Percentiles rank a stretch among this genome's conserved stretches.
These are phyloP conservation scores for Emmelina monodactyla DNA, from an alignment of 2,888 invertebrate species.

Conservation along the genomic window DNA sequence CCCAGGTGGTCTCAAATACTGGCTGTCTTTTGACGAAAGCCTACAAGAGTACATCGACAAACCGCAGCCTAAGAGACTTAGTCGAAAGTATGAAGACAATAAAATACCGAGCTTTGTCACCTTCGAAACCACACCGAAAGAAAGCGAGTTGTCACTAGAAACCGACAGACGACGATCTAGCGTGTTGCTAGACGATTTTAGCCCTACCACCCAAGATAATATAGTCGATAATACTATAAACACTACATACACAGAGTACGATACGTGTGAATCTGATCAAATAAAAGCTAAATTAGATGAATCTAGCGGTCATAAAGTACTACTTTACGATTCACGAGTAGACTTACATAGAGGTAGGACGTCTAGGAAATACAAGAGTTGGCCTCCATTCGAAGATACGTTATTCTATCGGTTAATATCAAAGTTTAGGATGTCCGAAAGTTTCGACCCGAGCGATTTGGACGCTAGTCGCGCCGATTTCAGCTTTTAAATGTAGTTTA, in stretches of 20 bases:
- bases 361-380: constrained; percentile 30
- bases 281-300: constrained; percentile 10
- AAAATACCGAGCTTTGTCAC: constrained; percentile 39
- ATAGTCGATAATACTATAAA: constrained; percentile 17
- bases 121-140: constrained; percentile 14
- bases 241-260: constrained; percentile 22
- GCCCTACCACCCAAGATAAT: constrained; percentile 12
- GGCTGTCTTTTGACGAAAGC: constrained; percentile 51
- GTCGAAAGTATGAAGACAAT: constrained; percentile 21
- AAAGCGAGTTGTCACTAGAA: not conserved
- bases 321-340: constrained; percentile 28
- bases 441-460: constrained; percentile 46
- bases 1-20: constrained; percentile 49
- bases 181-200: constrained; percentile 17
- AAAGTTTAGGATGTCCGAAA: constrained; percentile 50
- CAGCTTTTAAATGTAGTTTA: not conserved
- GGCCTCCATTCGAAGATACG: constrained; percentile 52
- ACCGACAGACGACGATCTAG: constrained; percentile 13
- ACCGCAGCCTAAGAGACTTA: constrained; percentile 4
- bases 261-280: constrained; percentile 21
- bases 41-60: constrained; percentile 17
- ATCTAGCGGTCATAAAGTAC: constrained; percentile 17
- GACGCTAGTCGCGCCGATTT: constrained; percentile 16
- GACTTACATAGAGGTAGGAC: constrained; percentile 18
- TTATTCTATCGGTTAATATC: constrained; percentile 47